Conservation (phyloP, 2,888 invertebrate species). For the Encarsia formosa region DNA sequence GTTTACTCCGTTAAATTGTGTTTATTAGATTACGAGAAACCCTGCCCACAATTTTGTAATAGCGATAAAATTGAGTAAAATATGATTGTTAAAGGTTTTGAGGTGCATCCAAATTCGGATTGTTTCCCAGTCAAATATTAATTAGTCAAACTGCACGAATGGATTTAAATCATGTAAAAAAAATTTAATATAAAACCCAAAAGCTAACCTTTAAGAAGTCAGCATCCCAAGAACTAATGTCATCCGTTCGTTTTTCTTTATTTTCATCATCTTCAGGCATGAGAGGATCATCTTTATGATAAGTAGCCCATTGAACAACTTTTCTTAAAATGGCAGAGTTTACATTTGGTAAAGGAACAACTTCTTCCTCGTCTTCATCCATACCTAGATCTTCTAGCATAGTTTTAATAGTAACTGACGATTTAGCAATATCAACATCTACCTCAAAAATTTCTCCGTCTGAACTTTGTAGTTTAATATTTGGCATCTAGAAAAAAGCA, state of each 20-base stretch:
- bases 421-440: conserved; percentile 94
- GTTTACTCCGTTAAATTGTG: too few relatives aligned
- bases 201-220: conserved; percentile 86
- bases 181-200: too few relatives aligned
- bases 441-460: conserved; percentile 95
- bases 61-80: too few relatives aligned
- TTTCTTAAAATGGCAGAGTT: conserved; percentile 95
- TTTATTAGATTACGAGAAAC: too few relatives aligned
- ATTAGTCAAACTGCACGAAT: too few relatives aligned
- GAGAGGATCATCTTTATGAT: conserved; percentile 93
- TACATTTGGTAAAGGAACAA: conserved; percentile 94
- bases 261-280: conserved; percentile 96
- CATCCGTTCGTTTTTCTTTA: conserved; percentile 97
- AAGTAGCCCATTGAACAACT: conserved; percentile 89
- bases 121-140: too few relatives aligned
- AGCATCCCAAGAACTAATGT: conserved; percentile 98
- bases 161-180: too few relatives aligned
- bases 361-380: conserved; percentile 90
- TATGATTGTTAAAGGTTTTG: too few relatives aligned
- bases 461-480: conserved; percentile 89
- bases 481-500: conserved; percentile 70
- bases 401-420: conserved; percentile 96
- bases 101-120: too few relatives aligned
- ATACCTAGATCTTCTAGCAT: conserved; percentile 93
- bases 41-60: too few relatives aligned